Conservation (phyloP, 2,797 vertebrate genomes). For the Pipistrellus nathusii region DNA sequence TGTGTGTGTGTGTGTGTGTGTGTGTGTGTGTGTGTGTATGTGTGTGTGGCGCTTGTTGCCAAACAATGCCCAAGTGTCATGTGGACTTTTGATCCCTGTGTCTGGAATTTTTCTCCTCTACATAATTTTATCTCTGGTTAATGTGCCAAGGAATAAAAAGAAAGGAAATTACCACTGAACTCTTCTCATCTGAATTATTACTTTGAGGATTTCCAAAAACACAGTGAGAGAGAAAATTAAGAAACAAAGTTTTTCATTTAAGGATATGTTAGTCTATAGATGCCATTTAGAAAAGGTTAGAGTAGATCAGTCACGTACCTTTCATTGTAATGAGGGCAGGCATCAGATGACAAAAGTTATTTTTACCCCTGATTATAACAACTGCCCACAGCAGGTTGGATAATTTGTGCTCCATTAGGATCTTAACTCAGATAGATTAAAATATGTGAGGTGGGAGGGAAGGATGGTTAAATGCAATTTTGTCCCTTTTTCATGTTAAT, state of each 20-base stretch:
- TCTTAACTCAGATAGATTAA: background rate
- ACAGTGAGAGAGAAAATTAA: constrained; percentile 32
- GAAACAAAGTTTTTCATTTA: background rate
- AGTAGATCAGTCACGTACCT: background rate
- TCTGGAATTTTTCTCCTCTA: constrained; percentile 1
- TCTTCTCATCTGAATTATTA: constrained; percentile 28
- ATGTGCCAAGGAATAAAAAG: constrained; percentile 16
- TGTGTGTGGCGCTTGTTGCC: background rate
- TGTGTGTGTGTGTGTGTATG: background rate
- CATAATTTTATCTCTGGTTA: constrained; percentile 53
- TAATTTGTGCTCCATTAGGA: background rate
- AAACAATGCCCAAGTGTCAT: constrained; percentile 23
- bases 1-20: background rate
- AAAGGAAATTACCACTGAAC: constrained; percentile 11
- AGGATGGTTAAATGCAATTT: background rate
- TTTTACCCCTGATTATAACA: background rate
- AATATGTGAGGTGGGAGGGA: background rate
- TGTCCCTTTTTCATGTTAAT: background rate
- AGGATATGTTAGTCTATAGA: background rate
- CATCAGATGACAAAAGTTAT: background rate
- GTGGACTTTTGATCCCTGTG: background rate
- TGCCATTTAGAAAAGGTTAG: background rate
- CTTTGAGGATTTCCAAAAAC: constrained; percentile 26
- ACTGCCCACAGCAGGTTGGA: background rate
- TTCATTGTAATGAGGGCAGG: background rate